These are phyloP conservation scores for Gymnopithys bicolor DNA, from an alignment of 2,797 vertebrate species.

Conservation along the genomic window DNA sequence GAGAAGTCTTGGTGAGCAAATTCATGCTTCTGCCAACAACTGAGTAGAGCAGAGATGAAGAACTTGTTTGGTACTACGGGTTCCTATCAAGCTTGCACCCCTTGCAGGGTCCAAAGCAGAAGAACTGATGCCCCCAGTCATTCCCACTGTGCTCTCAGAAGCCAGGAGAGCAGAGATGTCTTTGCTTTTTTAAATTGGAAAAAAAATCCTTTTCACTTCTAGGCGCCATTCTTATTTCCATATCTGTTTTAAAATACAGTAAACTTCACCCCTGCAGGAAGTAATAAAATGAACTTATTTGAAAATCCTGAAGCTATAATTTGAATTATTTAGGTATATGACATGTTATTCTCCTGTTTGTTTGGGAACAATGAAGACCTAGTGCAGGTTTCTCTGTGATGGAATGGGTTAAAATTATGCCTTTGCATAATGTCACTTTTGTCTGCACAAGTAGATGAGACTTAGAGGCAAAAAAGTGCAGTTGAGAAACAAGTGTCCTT, in stretches of 20 bases:
- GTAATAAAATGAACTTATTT: background rate
- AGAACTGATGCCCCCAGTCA: background rate
- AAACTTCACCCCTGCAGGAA: background rate
- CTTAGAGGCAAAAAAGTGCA: background rate
- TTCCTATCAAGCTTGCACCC: background rate
- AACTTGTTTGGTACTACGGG: background rate
- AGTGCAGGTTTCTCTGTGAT: background rate
- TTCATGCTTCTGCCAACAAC: background rate
- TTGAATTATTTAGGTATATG: background rate
- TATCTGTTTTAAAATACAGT: background rate
- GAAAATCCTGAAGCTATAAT: background rate
- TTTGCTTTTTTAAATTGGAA: background rate
- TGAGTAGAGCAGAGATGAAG: background rate
- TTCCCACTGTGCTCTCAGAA: background rate
- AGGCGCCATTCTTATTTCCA: background rate
- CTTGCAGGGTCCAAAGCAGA: background rate
- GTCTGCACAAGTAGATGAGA: background rate
- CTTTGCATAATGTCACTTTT: background rate
- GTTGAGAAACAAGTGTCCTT: background rate
- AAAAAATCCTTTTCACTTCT: background rate
- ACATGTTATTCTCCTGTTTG: background rate
- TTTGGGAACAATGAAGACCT: background rate
- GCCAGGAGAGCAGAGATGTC: background rate
- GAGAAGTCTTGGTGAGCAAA: background rate
- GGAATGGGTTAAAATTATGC: background rate